These are phyloP conservation scores for Ladona fulva DNA, from an alignment of 1,140 invertebrate species.

Conservation along the genomic window DNA sequence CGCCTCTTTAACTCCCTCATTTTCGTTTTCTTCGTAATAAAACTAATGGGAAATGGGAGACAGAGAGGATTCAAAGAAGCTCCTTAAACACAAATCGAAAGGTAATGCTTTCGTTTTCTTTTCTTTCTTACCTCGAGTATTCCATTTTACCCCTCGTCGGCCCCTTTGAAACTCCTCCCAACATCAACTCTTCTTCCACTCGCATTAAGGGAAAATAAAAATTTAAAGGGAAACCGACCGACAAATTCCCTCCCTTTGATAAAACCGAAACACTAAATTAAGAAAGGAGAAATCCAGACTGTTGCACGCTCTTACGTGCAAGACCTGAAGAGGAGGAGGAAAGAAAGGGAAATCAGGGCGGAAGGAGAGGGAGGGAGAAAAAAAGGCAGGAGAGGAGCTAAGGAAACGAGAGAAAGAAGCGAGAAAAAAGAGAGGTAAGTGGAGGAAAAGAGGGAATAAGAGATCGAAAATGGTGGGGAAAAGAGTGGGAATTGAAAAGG, in stretches of 20 bases:
- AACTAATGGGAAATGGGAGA: no score
- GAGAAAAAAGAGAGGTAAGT: not conserved
- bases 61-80: no score
- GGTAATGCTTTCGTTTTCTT: no score
- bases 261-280: not conserved
- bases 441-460: not conserved
- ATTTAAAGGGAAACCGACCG: constrained; percentile 5
- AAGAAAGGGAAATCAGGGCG: not conserved
- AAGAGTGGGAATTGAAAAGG: not conserved
- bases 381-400: not conserved
- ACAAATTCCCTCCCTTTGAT: not conserved
- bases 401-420: not conserved
- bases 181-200: not conserved
- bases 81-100: no score
- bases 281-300: no score
- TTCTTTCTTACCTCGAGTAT: no score
- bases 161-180: not conserved
- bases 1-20: no score
- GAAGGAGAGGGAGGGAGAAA: not conserved
- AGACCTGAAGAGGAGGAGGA: no score
- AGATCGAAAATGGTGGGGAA: not conserved
- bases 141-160: no score
- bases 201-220: not conserved
- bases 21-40: no score
- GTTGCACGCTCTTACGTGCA: no score